Percentiles rank a stretch among this genome's conserved stretches.
These are phyloP conservation scores for Automeris io DNA, from an alignment of 2,888 invertebrate species.

Conservation along the genomic window DNA sequence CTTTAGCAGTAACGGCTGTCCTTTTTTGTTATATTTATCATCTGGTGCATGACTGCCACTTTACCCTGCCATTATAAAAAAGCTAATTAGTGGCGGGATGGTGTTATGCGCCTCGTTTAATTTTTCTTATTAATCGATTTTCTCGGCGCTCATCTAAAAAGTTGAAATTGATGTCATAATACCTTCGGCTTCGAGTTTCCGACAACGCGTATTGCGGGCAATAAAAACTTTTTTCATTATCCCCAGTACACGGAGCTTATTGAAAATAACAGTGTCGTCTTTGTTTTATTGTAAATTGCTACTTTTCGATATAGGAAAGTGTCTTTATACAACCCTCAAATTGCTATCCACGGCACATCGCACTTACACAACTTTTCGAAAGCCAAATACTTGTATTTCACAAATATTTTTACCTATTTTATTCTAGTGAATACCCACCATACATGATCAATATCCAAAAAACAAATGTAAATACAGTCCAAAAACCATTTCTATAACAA, in stretches of 20 bases:
- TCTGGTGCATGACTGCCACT: too few species aligned
- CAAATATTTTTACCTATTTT: too few species aligned
- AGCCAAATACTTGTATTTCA: too few species aligned
- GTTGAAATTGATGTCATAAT: slow-evolving; percentile 24
- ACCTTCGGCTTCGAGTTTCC: slow-evolving; percentile 12
- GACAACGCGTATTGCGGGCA: slow-evolving; percentile 42
- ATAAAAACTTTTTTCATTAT: slow-evolving; percentile 74
- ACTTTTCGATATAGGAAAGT: slow-evolving; percentile 13
- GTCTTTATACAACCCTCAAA: neutral
- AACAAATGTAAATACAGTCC: too few species aligned
- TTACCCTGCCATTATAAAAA: too few species aligned
- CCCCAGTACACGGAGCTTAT: slow-evolving; percentile 54
- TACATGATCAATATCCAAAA: too few species aligned
- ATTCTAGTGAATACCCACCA: too few species aligned
- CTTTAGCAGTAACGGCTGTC: too few species aligned
- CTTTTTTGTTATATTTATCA: too few species aligned
- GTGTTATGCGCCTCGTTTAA: too few species aligned
- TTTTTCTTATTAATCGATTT: slow-evolving; percentile 4
- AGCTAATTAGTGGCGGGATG: too few species aligned
- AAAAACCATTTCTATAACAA: too few species aligned
- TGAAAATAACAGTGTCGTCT: slow-evolving; percentile 65
- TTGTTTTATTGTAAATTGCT: slow-evolving; percentile 56
- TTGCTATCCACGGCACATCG: neutral
- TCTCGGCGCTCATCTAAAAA: slow-evolving; percentile 18
- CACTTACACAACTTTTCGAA: neutral